A percentile compares a stretch with the other conserved stretches of the same genome.
Conservation (phyloP, 2,888 invertebrate species). For the Microctonus brassicae region DNA sequence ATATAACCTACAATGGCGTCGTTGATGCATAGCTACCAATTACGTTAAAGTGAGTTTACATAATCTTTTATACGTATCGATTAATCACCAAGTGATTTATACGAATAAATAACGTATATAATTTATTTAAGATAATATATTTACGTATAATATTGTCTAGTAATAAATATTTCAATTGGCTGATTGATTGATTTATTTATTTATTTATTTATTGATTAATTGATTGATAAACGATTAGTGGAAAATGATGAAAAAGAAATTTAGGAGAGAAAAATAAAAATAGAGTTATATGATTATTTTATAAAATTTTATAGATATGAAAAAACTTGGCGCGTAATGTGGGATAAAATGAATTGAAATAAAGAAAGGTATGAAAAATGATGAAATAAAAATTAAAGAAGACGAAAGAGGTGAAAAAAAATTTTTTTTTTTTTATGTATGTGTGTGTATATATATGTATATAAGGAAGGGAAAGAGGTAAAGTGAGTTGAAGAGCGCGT, state of each 20-base stretch:
- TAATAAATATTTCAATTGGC: neutral
- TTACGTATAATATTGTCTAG: neutral
- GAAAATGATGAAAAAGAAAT: too few species aligned
- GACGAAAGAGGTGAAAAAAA: neutral
- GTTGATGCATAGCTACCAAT: constrained; percentile 50
- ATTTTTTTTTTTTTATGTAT: too few species aligned
- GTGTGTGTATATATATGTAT: too few species aligned
- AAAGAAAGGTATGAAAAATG: too few species aligned
- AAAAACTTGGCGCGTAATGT: too few species aligned
- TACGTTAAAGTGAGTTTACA: constrained; percentile 53
- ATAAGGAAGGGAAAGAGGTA: constrained; percentile 17
- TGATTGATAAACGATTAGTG: too few species aligned
- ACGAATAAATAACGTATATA: constrained; percentile 40
- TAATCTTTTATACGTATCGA: constrained; percentile 55
- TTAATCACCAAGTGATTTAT: constrained; percentile 63
- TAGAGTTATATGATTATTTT: too few species aligned
- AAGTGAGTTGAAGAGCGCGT: constrained; percentile 38
- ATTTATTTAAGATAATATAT: neutral
- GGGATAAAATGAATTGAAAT: too few species aligned
- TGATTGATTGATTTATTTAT: neutral
- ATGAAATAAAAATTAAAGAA: neutral
- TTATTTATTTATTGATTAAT: too few species aligned
- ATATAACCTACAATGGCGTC: constrained; percentile 49
- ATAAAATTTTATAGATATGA: too few species aligned
- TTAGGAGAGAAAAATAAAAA: neutral